Evolutionary conservation across 2,888 invertebrate genomes (phyloP), one percentile per base, ranked within the genome.

Genomic region (Sminthurides aquaticus): DNA sequence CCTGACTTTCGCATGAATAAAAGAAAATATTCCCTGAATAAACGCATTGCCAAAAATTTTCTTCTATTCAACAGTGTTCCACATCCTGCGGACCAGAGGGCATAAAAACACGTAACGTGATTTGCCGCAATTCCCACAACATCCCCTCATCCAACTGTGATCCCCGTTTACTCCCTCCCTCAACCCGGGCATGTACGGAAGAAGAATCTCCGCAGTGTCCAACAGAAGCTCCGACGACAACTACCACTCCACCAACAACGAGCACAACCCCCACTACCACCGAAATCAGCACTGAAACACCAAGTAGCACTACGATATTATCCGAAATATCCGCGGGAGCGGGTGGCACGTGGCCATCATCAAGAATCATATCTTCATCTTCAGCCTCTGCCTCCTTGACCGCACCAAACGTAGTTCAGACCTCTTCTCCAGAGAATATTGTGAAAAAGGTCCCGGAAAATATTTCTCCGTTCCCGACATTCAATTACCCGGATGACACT

Each of bases 51-150:
- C n/a, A n/a, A n/a, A n/a, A n/a, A n/a, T n/a, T n/a, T n/a, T n/a
- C n/a, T 22, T 22, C 20, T 20, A n/a, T 5, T 26, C n/a, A 25
- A 28, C 77, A 91, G 79, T 98, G 97, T 78, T 91, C 91, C 22
- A 89, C 88, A 78, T 85, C 89, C n/a, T 98, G 97, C 77, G 95
- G 94, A 0, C 66, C 69, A 25, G 90, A 89, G 18, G 97, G 97
- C 0, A 82, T 89, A 61, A 94, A 94, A 78, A 88, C 86, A 62
- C 85, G 97, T 72, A 84, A 86, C 70, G 87, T 90, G 49, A 79
- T 81, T 57, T 98, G 98, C 61, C 68, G 74, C 3, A 68, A 74
- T 67, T 59, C 67, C 25, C 60, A 64, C 56, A 72, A 72, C 61
- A 62, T 72, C 27, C 74, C 74, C 1, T 67, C 68, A 34, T 71